Evolutionary conservation across 2,888 invertebrate genomes (phyloP).

Genomic region (Dicranocentrus wangi): DNA sequence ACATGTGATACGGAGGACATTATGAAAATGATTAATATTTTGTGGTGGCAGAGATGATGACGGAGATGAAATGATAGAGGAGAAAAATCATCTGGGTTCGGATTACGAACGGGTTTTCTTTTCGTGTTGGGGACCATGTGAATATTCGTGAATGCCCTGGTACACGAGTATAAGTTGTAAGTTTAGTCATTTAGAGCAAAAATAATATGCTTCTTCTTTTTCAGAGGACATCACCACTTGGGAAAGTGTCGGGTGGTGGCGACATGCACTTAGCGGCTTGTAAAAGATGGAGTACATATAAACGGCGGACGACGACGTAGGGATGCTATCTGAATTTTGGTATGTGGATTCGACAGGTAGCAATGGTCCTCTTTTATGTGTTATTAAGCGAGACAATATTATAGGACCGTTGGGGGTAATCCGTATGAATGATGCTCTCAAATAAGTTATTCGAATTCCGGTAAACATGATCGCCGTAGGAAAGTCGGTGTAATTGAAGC

Average conservation of each 20-base stretch:
- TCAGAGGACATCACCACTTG: too few species aligned
- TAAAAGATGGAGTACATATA: too few species aligned
- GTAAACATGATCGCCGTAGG: slow-evolving; percentile 72
- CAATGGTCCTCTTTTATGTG: neutral
- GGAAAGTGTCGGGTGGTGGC: neutral
- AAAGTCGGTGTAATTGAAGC: slow-evolving; percentile 38
- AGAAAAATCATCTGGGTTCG: slow-evolving; percentile 69
- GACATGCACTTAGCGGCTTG: neutral
- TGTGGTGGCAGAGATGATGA: slow-evolving; percentile 39
- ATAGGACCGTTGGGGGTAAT: too few species aligned
- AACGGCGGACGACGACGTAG: too few species aligned
- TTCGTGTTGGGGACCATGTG: neutral
- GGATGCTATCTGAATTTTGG: too few species aligned
- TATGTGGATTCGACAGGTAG: too few species aligned
- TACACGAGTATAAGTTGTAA: neutral
- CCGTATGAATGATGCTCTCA: too few species aligned
- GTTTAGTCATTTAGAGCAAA: slow-evolving; percentile 19
- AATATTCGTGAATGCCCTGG: neutral
- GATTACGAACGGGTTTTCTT: slow-evolving; percentile 70
- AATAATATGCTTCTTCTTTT: too few species aligned
- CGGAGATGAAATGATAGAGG: slow-evolving; percentile 45
- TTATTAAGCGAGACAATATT: slow-evolving; percentile 1
- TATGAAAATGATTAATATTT: slow-evolving; percentile 31
- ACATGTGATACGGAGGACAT: slow-evolving; percentile 12
- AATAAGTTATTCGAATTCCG: slow-evolving; percentile 3